Percentiles rank a stretch among this genome's conserved stretches.
phyloP scores from a whole-genome alignment of 1,140 invertebrate species.

The Drosophila hydei region DNA sequence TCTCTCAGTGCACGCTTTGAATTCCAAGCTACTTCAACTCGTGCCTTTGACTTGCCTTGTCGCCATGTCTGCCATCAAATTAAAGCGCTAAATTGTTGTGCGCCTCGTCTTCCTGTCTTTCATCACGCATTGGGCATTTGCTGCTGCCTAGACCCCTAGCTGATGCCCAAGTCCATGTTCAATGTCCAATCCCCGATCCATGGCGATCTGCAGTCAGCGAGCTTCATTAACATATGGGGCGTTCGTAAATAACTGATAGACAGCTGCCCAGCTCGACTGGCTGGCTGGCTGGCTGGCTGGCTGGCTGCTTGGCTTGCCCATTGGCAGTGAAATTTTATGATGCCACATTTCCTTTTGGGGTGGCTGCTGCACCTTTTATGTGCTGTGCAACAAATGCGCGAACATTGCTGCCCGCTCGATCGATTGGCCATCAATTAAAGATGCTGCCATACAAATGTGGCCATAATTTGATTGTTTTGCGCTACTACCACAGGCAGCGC shows the following conservation, averaged over 20 bases:
- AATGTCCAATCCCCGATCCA: slow-evolving; percentile 12
- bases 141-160: slow-evolving; percentile 10
- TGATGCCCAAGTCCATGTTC: slow-evolving; percentile 16
- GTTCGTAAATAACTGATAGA: slow-evolving; percentile 59
- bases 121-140: slow-evolving; percentile 60
- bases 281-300: slow-evolving; percentile 1
- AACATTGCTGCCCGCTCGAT: slow-evolving; percentile 26
- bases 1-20: background rate
- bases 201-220: slow-evolving; percentile 9
- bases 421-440: slow-evolving; percentile 67
- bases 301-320: slow-evolving; percentile 18
- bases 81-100: slow-evolving; percentile 80
- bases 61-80: slow-evolving; percentile 68
- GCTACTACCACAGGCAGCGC: background rate
- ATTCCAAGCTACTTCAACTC: background rate
- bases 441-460: slow-evolving; percentile 55
- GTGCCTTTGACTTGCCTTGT: slow-evolving; percentile 26
- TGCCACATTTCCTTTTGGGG: slow-evolving; percentile 53
- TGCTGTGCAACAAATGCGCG: slow-evolving; percentile 53
- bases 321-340: slow-evolving; percentile 77
- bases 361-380: slow-evolving; percentile 41
- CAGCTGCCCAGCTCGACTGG: slow-evolving; percentile 27
- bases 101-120: slow-evolving; percentile 75
- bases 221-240: slow-evolving; percentile 74
- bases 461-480: slow-evolving; percentile 77